These are phyloP conservation scores for Zoanthus gigantus DNA, from an alignment of 92 coral and sea anemone species.

Conservation along the genomic window DNA sequence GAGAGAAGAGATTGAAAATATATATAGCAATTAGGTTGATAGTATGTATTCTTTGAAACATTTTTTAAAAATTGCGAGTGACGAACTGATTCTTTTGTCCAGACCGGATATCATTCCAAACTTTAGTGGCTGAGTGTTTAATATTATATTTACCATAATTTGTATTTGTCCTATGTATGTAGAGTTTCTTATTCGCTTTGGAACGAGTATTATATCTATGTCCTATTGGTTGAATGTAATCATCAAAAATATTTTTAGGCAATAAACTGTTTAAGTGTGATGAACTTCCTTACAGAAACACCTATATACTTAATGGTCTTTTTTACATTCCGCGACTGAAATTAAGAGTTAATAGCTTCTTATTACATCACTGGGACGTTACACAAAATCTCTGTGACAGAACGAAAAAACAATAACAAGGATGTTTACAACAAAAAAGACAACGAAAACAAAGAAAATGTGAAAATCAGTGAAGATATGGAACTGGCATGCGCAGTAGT, in stretches of 20 bases:
- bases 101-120: neutral
- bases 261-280: neutral
- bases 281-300: neutral
- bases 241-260: neutral
- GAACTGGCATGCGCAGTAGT: neutral
- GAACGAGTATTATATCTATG: neutral
- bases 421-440: neutral
- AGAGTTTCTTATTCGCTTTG: neutral
- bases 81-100: neutral
- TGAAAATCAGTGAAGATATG: neutral
- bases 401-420: neutral
- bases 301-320: too few species aligned
- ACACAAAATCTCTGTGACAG: too few species aligned
- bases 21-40: too few species aligned
- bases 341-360: too few species aligned
- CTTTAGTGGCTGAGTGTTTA: constrained; percentile 4
- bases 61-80: too few species aligned
- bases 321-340: too few species aligned
- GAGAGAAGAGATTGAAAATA: neutral
- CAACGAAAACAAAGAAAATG: neutral
- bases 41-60: too few species aligned
- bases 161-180: constrained; percentile 3
- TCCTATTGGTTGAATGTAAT: neutral
- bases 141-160: neutral
- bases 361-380: too few species aligned